Evolutionary conservation across 2,888 invertebrate genomes (phyloP).

Genomic region (Cosmia pyralina): DNA sequence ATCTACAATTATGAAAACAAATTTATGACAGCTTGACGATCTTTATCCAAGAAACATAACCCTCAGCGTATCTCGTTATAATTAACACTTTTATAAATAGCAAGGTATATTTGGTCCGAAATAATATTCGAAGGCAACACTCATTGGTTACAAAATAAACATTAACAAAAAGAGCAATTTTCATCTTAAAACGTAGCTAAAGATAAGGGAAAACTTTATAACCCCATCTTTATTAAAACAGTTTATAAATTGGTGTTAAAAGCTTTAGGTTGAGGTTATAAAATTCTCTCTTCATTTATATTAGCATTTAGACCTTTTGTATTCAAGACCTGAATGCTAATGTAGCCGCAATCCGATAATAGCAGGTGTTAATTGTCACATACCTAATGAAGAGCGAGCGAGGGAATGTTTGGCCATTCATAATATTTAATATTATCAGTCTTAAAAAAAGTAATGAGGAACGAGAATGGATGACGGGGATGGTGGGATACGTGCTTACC

Average conservation of each 20-base stretch:
- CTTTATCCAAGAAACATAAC: not conserved
- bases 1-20: too few relatives aligned
- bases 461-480: too few relatives aligned
- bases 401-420: not conserved
- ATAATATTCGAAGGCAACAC: not conserved
- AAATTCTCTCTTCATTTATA: conserved; percentile 53
- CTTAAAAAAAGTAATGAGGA: not conserved
- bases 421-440: conserved; percentile 2
- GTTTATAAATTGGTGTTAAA: conserved; percentile 52
- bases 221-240: conserved; percentile 26
- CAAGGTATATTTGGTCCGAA: not conserved
- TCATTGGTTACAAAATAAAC: not conserved
- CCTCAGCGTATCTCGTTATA: too few relatives aligned
- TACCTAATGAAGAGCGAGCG: conserved; percentile 19
- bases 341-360: conserved; percentile 48
- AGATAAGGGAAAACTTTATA: conserved; percentile 9
- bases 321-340: conserved; percentile 50
- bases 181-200: conserved; percentile 7
- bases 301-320: conserved; percentile 53
- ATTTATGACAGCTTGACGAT: too few relatives aligned
- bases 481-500: too few relatives aligned
- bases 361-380: conserved; percentile 16
- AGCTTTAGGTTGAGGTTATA: conserved; percentile 33
- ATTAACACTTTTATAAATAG: not conserved
- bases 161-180: not conserved